Evolutionary conservation across 92 coral and sea anemone species (phyloP).

Genomic region (Anthopleura xanthogrammica): DNA sequence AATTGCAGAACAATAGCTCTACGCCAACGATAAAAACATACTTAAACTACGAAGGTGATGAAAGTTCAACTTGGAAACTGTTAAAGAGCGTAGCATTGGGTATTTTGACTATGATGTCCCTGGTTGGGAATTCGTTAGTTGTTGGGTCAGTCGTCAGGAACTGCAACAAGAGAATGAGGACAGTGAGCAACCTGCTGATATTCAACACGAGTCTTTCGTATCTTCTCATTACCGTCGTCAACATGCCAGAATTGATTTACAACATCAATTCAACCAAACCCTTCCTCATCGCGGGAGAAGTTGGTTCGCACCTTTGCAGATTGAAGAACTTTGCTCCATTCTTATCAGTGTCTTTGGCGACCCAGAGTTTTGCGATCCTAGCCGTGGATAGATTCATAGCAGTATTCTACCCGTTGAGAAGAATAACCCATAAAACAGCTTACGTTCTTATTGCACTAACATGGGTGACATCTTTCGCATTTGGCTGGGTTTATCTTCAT

Average conservation of each 20-base stretch:
- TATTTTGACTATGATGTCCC: conserved; percentile 21
- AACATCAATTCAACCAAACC: conserved; percentile 15
- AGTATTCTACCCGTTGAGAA: conserved; percentile 43
- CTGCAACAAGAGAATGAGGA: conserved; percentile 48
- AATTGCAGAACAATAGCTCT: neutral
- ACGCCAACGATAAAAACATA: neutral
- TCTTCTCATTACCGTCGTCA: conserved; percentile 31
- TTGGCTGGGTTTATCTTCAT: conserved; percentile 34
- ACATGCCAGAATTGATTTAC: conserved; percentile 39
- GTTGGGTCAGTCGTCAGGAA: conserved; percentile 37
- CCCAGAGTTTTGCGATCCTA: conserved; percentile 38
- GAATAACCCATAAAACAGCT: conserved; percentile 35
- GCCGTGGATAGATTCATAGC: conserved; percentile 54
- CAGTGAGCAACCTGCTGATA: conserved; percentile 43
- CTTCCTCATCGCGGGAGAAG: conserved; percentile 25
- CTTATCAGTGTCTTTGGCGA: conserved; percentile 31
- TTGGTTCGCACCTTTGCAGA: conserved; percentile 40
- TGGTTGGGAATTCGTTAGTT: conserved; percentile 39
- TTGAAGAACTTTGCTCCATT: conserved; percentile 32
- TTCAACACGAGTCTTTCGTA: conserved; percentile 49
- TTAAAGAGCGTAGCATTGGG: conserved; percentile 27
- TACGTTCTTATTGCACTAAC: conserved; percentile 33
- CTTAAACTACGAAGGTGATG: conserved; percentile 1
- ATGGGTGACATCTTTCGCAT: conserved; percentile 28
- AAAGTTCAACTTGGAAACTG: conserved; percentile 7